Percentiles rank a stretch among this genome's conserved stretches.
Conservation (phyloP, 2,113 vertebrate genomes). For the Mus spicilegus region DNA sequence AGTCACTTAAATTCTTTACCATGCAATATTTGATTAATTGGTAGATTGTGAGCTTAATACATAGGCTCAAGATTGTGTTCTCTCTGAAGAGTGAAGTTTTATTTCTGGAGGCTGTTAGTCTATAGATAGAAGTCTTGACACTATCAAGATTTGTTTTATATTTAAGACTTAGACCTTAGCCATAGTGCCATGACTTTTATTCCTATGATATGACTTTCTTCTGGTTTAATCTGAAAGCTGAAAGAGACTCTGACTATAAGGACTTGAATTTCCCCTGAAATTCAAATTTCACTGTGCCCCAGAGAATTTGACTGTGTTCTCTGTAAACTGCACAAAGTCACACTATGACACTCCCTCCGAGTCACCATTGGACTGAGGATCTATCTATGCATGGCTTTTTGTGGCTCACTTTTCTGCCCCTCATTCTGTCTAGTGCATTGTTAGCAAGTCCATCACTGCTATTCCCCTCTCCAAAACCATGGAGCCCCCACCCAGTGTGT, state of each 20-base stretch:
- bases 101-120: conserved; percentile 29
- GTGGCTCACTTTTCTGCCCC: background rate
- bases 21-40: background rate
- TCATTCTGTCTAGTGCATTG: background rate
- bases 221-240: conserved; percentile 17
- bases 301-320: conserved; percentile 11
- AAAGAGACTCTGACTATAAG: background rate
- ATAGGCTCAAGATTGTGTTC: background rate
- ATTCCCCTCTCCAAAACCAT: background rate
- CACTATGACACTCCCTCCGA: background rate
- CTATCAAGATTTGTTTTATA: background rate
- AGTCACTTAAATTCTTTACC: background rate
- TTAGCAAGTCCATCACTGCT: background rate
- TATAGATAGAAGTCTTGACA: background rate
- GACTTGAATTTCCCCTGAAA: background rate
- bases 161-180: background rate
- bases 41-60: background rate
- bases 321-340: background rate
- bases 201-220: background rate
- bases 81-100: conserved; percentile 13
- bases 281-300: background rate
- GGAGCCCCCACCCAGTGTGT: background rate
- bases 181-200: background rate
- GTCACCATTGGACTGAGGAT: background rate
- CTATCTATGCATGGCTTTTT: background rate